Base-by-base conservation (phyloP, 2,797 vertebrate genomes). In the Gadopsis marmoratus region DNA sequence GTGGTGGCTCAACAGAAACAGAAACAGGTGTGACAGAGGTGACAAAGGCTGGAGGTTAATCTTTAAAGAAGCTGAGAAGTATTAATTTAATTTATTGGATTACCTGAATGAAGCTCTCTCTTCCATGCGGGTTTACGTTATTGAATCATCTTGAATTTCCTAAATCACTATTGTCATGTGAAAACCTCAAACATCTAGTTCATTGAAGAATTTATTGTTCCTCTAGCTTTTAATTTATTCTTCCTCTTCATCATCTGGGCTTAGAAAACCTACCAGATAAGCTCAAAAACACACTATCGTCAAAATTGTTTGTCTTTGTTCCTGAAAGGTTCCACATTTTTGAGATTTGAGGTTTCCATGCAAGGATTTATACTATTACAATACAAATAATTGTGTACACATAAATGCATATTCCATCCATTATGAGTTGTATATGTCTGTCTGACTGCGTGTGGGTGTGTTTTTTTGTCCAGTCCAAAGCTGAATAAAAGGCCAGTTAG, bases 401-500 rank as follows among this genome's bases (percentile, higher is more conserved):
- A 79, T 80, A 71, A 71, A 87, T 75, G 81, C 74, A 84, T 87
- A 82, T 82, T 71, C 39, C 7, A 66, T 80, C 82, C 43, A 35
- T 54, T 70, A 51, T 64, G 53, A 72, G 63, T 72, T 78, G 76
- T 82, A 74, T 68, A 54, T 51, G 67, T 79, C 73, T 79, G 88
- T 76, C 51, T 86, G 79, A n/a, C n/a, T 87, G 84, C 87, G 84
- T 89, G 88, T 56, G 82, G 78, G 85, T 77, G 71, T 80, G 53
- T 79, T 88, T 79, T 88, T 86, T 73, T 89, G 89, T 91, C 83
- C 86, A 74, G 82, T 89, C 80, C 78, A 8, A 10, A 85, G 81
- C 87, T 82, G 92, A 91, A 93, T 90, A 93, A 95, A 95, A 92
- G 92, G 92, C 93, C 93, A 95, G 93, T 91, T 95, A 92, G 93